phyloP scores from a whole-genome alignment of 2,888 invertebrate genomes.

The Augochlorella aurata region DNA sequence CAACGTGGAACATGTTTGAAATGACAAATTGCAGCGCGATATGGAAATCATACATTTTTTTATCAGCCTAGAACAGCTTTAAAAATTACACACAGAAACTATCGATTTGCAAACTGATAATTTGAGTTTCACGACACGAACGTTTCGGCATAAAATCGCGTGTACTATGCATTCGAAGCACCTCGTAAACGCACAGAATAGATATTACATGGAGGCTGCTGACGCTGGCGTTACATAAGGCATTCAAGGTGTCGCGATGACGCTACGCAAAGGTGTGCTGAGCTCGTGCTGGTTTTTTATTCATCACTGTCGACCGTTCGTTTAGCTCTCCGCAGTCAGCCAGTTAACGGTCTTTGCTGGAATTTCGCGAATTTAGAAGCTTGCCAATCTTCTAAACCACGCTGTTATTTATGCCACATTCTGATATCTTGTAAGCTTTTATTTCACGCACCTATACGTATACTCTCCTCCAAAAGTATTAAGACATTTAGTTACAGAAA shows the following conservation, averaged over 20 bases:
- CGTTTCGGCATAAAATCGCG: slow-evolving; percentile 8
- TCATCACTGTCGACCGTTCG: slow-evolving; percentile 69
- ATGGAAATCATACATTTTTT: too few species aligned
- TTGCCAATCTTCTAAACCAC: not conserved
- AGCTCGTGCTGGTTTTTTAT: slow-evolving; percentile 76
- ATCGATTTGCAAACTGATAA: slow-evolving; percentile 11
- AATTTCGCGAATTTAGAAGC: slow-evolving; percentile 54
- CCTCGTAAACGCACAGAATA: slow-evolving; percentile 36
- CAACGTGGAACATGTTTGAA: too few species aligned
- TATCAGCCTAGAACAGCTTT: not conserved
- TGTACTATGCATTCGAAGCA: not conserved
- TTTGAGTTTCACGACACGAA: not conserved
- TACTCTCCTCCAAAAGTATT: too few species aligned
- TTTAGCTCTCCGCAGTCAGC: slow-evolving; percentile 33
- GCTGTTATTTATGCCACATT: slow-evolving; percentile 14
- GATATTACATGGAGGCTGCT: slow-evolving; percentile 45
- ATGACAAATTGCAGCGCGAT: too few species aligned
- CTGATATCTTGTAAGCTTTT: not conserved
- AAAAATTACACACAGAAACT: not conserved
- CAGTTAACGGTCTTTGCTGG: slow-evolving; percentile 58
- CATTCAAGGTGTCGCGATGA: slow-evolving; percentile 75
- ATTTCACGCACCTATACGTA: too few species aligned
- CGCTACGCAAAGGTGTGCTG: slow-evolving; percentile 75
- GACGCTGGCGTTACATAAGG: slow-evolving; percentile 72
- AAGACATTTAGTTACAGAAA: too few species aligned